Evolutionary conservation across 1,140 invertebrate species (phyloP), one percentile per base, ranked within the genome.

Genomic region (Hirudo medicinalis): DNA sequence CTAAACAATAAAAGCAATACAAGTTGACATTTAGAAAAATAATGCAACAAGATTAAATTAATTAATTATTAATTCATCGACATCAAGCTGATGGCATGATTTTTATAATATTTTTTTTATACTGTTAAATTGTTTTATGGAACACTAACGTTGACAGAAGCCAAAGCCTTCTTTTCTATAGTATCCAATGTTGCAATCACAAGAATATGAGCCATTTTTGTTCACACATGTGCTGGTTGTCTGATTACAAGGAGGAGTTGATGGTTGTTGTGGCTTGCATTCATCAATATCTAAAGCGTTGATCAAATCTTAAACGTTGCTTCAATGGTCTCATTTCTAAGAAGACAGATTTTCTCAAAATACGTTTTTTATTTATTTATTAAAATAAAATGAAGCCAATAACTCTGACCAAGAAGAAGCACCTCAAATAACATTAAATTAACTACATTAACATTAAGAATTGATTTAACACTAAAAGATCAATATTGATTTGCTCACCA

Each of bases 281-380:
- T 63, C 57, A 32, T 63, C 57, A 13, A 63, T 63, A 22, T 63
- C 57, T 63, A 25, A 25, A 63, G 19, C 8, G 29, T 63, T 63
- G 11, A 13, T 20, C 9, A 22, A 13, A 63, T 25, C 32, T 36
- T 36, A 36, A 36, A 36, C 2, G 2, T 36, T 6, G 32, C 20
- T 57, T n/a, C 25, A 57, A n/a, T 9, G 9, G 2, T 57, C 5
- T 57, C 25, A 57, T 57, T 57, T n/a, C 20, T 57, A 57, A 25
- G 20, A 57, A 3, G 2, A 57, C 20, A n/a, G 9, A 25, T 57
- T n/a, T 20, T 9, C 5, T 25, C 25, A 57, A 57, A n/a, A 57
- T 20, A 5, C 2, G 54, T 57, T 4, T 63, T 63, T n/a, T 63
- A n/a, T 32, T 15, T 11, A 25, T 63, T 11, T 19, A 25, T 13